Evolutionary conservation across 2,888 invertebrate genomes (phyloP), one percentile per base, ranked within the genome.

Genomic region (Tetranychus truncatus): DNA sequence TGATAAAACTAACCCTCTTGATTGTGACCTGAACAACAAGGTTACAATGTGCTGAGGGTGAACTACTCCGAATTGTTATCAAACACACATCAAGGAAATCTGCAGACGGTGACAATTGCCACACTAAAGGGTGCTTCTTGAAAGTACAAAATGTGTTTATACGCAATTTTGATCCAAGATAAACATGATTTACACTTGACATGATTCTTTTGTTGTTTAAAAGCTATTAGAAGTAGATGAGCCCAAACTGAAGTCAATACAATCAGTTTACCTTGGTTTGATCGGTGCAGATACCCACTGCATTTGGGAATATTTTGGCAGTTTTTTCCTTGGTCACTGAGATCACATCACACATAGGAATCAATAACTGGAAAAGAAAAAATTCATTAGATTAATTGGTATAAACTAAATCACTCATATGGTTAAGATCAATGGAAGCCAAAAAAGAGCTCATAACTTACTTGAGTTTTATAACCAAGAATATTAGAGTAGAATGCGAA

Each of bases 401-500:
- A 15, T 6, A 55, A 55, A 6, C 6, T 6, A 7, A 55, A 15
- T 55, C 55, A 15, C 55, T 55, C 9, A 15, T 6, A 55, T 55
- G 55, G 6, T 9, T 55, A 55, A 55, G 15, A 55, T 55, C 15
- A 15, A 55, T 55, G 55, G 55, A 55, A 55, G 15, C 15, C 55
- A 55, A 15, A 15, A 55, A 55, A 15, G 44, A 46, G 18, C 21
- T 34, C 44, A 7, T 24, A 21, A 76, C 85, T 86, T 84, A 92
- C 91, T 88, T 91, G 91, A 81, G 93, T 92, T 79, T 93, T 91
- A 84, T 92, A 91, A 81, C 94, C 94, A 83, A 94, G 92, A 77
- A 95, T 93, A 83, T 94, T 94, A 78, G 95, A 94, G 84, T 95
- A 92, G 86, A 95, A 95, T 80, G 93, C 94, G 85, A 95, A 92